phyloP scores from a whole-genome alignment of 2,113 vertebrate genomes.

The Todiramphus chloris region DNA sequence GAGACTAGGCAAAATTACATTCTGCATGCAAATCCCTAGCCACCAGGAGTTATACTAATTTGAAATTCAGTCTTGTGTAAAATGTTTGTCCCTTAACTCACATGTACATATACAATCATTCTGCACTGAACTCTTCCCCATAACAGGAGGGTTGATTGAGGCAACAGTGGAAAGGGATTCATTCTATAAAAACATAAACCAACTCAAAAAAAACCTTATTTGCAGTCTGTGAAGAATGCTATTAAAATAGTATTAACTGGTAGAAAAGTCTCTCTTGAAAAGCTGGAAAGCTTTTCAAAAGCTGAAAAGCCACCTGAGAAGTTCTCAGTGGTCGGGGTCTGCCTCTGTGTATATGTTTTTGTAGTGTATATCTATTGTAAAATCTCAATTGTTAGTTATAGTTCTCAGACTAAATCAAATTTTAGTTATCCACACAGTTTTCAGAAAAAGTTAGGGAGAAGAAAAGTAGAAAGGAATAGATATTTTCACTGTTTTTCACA shows the following conservation, averaged over 20 bases:
- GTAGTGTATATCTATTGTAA: not conserved
- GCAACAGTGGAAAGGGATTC: not conserved
- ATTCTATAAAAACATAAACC: not conserved
- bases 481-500: not conserved
- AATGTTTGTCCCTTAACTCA: not conserved
- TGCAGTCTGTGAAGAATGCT: not conserved
- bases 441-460: not conserved
- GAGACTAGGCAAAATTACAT: not conserved
- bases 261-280: not conserved
- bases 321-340: not conserved
- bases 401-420: not conserved
- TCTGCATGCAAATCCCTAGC: not conserved
- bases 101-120: accelerated
- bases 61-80: not conserved
- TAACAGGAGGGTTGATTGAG: not conserved
- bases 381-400: not conserved
- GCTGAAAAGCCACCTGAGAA: not conserved
- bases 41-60: not conserved
- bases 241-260: not conserved
- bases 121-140: not conserved
- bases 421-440: not conserved
- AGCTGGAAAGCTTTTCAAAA: not conserved
- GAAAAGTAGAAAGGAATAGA: not conserved
- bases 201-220: not conserved
- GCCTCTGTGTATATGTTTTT: not conserved